A percentile compares a stretch with the other conserved stretches of the same genome.
Conservation (phyloP, 2,888 invertebrate species). For the Thysanoteuthis rhombus region DNA sequence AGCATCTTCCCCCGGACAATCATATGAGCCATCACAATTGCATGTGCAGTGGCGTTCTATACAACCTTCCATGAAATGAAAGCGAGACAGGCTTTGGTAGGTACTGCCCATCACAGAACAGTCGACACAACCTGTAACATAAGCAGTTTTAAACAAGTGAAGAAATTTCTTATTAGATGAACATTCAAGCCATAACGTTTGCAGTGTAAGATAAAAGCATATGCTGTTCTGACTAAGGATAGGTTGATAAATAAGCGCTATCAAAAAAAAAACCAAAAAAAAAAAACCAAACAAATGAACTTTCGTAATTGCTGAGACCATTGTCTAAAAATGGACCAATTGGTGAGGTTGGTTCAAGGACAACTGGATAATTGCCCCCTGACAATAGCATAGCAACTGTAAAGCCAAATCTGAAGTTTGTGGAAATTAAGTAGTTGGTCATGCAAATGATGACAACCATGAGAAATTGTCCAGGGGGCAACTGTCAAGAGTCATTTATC, state of each 20-base stretch:
- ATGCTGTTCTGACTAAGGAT: neutral
- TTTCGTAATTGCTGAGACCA: too few relatives aligned
- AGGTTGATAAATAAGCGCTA: neutral
- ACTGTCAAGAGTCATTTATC: too few relatives aligned
- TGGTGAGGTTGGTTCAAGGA: too few relatives aligned
- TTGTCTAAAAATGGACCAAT: too few relatives aligned
- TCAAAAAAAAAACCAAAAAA: too few relatives aligned
- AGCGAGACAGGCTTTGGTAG: neutral
- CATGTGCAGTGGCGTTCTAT: constrained; percentile 18
- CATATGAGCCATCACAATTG: neutral
- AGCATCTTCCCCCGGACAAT: neutral
- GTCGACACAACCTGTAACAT: neutral
- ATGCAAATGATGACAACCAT: too few relatives aligned
- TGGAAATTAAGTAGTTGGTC: too few relatives aligned
- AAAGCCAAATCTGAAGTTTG: too few relatives aligned
- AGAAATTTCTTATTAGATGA: neutral
- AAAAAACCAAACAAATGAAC: too few relatives aligned
- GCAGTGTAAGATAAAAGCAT: neutral
- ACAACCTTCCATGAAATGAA: constrained; percentile 21
- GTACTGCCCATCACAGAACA: neutral
- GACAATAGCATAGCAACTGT: too few relatives aligned
- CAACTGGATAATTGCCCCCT: too few relatives aligned
- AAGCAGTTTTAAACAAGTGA: neutral
- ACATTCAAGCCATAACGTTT: neutral
- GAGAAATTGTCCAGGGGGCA: too few relatives aligned